These are phyloP conservation scores for Apis florea DNA, from an alignment of 1,140 invertebrate species.

Conservation along the genomic window DNA sequence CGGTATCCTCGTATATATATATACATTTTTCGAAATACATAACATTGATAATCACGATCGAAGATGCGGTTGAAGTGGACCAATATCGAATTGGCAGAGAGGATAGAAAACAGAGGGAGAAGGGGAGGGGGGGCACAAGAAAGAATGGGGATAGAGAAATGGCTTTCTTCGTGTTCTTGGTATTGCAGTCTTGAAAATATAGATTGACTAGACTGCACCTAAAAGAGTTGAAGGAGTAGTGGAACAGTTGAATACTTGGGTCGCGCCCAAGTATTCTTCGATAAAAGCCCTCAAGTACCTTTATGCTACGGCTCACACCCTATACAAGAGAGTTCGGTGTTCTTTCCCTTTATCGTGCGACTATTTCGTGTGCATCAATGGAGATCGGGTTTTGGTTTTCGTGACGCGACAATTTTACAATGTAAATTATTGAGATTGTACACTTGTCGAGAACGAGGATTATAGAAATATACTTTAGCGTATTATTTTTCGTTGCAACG, in stretches of 20 bases:
- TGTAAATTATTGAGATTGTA: background rate
- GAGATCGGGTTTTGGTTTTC: background rate
- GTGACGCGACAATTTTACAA: background rate
- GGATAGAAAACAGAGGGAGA: constrained; percentile 30
- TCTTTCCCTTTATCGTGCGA: background rate
- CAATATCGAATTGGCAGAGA: background rate
- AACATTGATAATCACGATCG: background rate
- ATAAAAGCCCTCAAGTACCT: constrained; percentile 70
- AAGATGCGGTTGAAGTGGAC: constrained; percentile 17
- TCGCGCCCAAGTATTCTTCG: constrained; percentile 70
- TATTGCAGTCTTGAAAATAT: constrained; percentile 67
- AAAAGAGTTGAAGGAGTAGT: constrained; percentile 62
- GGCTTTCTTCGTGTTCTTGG: constrained; percentile 60
- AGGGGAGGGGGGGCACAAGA: constrained; percentile 14
- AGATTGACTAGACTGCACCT: constrained; percentile 66
- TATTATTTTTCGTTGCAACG: no score
- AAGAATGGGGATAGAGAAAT: constrained; percentile 56
- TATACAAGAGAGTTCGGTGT: background rate
- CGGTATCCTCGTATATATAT: no score
- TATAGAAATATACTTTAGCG: no score
- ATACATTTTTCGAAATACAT: background rate
- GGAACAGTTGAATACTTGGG: constrained; percentile 70
- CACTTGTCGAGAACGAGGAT: background rate
- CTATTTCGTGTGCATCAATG: background rate
- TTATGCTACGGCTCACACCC: constrained; percentile 58